Evolutionary conservation across 2,113 vertebrate species (phyloP).

Genomic region (Trematomus loennbergii): DNA sequence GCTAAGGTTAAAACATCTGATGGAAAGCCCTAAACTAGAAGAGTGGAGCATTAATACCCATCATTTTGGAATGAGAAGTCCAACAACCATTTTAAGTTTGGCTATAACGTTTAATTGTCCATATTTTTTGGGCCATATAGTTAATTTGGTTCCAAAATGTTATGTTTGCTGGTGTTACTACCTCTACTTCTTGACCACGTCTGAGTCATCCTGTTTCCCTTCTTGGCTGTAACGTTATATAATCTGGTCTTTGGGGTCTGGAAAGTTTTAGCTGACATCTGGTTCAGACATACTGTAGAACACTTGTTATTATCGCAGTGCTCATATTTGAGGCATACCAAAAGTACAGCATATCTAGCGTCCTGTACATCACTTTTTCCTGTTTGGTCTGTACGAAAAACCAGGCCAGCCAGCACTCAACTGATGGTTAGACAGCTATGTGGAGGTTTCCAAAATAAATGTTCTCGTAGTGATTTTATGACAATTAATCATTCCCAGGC

Average conservation of each 20-base stretch:
- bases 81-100: neutral
- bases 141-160: neutral
- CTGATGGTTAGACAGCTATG: slow-evolving; percentile 14
- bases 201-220: neutral
- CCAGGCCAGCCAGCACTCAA: neutral
- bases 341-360: slow-evolving; percentile 24
- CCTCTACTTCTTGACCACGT: neutral
- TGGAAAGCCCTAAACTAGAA: neutral
- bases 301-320: slow-evolving; percentile 2
- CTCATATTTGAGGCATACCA: slow-evolving; percentile 29
- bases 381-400: neutral
- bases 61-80: neutral
- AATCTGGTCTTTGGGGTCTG: slow-evolving; percentile 12
- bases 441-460: slow-evolving; percentile 42
- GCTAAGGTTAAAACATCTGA: neutral
- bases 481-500: neutral
- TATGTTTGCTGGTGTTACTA: neutral
- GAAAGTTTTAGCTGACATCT: slow-evolving; percentile 23
- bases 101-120: neutral
- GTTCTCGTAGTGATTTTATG: neutral
- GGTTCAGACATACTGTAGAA: slow-evolving; percentile 5
- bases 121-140: neutral
- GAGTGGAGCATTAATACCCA: neutral
- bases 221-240: slow-evolving; percentile 12
- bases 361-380: neutral